Base-by-base conservation (phyloP, 2,797 vertebrate genomes). In the Chaunax sp. region DNA sequence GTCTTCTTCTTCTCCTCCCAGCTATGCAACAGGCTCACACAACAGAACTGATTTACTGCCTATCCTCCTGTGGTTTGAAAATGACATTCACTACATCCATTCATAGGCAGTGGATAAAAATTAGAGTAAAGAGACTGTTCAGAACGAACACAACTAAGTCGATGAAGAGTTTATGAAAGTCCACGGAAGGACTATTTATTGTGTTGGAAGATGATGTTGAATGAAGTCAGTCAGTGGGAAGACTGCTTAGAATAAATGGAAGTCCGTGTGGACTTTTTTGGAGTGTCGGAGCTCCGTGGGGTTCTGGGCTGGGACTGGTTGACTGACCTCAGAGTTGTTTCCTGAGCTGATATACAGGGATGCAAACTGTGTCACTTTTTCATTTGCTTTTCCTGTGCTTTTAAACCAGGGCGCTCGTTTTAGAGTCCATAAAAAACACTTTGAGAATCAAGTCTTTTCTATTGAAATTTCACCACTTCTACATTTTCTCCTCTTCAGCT, bases 1-100 rank as follows among this genome's bases (percentile, higher is more conserved):
- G 0, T 25, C 10, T 14, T 26, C 43, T 19, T 53, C 66, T 55
- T 57, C 51, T 70, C 57, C 58, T 72, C 75, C 64, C 68, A 86
- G 75, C 78, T 89, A 86, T 85, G 83, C 83, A 81, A 84, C 72
- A 63, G 73, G 73, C 75, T 66, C 55, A 25, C 26, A 50, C 76
- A 53, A 49, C 75, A 61, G 26, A 80, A 74, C 50, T 51, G 51
- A 82, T 47, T 45, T 22, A 68, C 77, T 72, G 78, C 80, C 77
- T 46, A 46, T 47, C 38, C 23, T 60, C 54, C 44, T 16, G 4
- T 46, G 66, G 65, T 62, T 57, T 70, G 54, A 3, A 72, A 64
- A 58, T 57, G 16, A 66, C 41, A 44, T 50, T 57, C 55, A 52
- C 43, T 26, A 3, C 61, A 45, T 69, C 52, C 46, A n/a, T 62